Evolutionary conservation across 2,113 vertebrate species (phyloP), one percentile per base, ranked within the genome.

Genomic region (Acrocephalus arundinaceus): DNA sequence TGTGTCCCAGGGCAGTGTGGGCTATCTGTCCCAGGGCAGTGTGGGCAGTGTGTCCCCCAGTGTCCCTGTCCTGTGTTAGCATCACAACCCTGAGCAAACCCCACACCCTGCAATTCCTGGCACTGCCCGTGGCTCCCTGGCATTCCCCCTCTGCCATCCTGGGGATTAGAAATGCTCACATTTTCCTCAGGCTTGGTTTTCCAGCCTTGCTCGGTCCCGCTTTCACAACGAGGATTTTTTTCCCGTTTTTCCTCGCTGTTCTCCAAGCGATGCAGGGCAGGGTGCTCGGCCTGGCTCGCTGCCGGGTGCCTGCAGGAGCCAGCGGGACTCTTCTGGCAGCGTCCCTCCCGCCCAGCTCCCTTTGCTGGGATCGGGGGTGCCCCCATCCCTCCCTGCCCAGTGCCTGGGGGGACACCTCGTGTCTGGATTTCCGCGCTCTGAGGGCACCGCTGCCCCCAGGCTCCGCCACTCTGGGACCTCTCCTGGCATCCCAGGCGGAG

Each of bases 331-430:
- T 33, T 43, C 85, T 27, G 84, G 31, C 48, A 41, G 57, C 57
- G 11, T 55, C 90, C 15, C 52, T 31, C 31, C 73, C 11, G 7
- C 5, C 33, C 62, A 33, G 31, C 20, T 43, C 31, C 37, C 25
- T 63, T 31, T 24, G 46, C 39, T 27, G 31, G 48, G 6, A 22
- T 48, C 1, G 0, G 81, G n/a, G 75, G 9, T 66, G 51, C 43
- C 1, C 0, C 4, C 28, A 11, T 15, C 65, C 68, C 51, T 61
- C 61, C 15, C 22, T 66, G 31, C 55, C 43, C 15, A 0, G 6
- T 6, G 15, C 13, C 8, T 9, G 37, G 48, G 45, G 48, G 45
- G 30, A 5, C 19, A n/a, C n/a, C 85, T 28, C 0, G 0, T 22
- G 68, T 45, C 46, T 5, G 72, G 9, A 13, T 72, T 22, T 30